phyloP scores from a whole-genome alignment of 2,888 invertebrate species.

The Pristionchus exspectatus region DNA sequence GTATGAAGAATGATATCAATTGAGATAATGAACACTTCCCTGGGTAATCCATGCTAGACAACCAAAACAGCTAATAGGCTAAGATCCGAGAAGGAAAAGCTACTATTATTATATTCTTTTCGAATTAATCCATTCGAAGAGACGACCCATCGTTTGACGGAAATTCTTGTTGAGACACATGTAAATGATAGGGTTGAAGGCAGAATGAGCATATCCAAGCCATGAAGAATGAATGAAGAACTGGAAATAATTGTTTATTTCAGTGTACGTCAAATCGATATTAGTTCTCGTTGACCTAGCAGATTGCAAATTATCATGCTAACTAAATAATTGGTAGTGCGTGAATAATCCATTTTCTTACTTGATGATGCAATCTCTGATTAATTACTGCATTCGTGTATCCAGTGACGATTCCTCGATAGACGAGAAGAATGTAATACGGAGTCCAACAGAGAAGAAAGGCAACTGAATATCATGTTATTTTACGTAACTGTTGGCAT shows the following conservation, averaged over 20 bases:
- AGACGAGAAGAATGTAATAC: conserved; percentile 67
- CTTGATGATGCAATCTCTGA: conserved; percentile 29
- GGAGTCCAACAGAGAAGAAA: conserved; percentile 75
- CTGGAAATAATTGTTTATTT: not conserved
- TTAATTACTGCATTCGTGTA: conserved; percentile 47
- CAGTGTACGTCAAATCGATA: not conserved
- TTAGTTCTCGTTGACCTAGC: too few species aligned
- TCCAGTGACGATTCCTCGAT: conserved; percentile 68
- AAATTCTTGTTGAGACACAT: conserved; percentile 73
- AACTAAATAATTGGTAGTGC: not conserved
- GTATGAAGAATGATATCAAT: not conserved
- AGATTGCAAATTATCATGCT: not conserved
- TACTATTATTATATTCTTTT: not conserved
- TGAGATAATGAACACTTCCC: conserved; percentile 15
- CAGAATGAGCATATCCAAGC: conserved; percentile 71
- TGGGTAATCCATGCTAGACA: not conserved
- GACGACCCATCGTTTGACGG: conserved; percentile 66
- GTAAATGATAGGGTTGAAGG: conserved; percentile 74
- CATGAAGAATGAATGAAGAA: conserved; percentile 59
- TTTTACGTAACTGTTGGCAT: not conserved
- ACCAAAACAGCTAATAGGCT: conserved; percentile 9
- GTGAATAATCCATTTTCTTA: not conserved
- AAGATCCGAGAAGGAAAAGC: not conserved
- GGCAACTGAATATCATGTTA: conserved; percentile 63
- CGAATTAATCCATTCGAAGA: conserved; percentile 49